A percentile compares a stretch with the other conserved stretches of the same genome.
phyloP scores from a whole-genome alignment of 2,888 invertebrate species.

The Apodemia duryi region DNA sequence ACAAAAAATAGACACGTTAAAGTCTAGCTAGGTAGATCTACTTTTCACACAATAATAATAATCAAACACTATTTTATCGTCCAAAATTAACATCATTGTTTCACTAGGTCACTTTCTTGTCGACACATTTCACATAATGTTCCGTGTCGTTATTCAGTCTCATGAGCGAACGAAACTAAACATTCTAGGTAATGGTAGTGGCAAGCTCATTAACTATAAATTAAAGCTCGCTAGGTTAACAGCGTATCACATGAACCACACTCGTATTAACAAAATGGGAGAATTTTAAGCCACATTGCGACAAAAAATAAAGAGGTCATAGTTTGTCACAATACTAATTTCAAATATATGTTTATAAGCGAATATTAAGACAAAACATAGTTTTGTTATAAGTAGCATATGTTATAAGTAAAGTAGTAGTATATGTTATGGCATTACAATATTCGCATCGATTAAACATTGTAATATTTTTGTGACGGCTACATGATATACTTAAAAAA shows the following conservation, averaged over 20 bases:
- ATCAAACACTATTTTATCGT: conserved; percentile 41
- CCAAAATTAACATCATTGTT: conserved; percentile 32
- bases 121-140: conserved; percentile 28
- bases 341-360: too few species aligned
- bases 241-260: background rate
- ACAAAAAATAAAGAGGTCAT: background rate
- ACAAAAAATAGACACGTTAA: conserved; percentile 42
- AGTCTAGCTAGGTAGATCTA: conserved; percentile 47
- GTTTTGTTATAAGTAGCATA: too few species aligned
- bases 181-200: conserved; percentile 24
- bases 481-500: too few species aligned
- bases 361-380: too few species aligned
- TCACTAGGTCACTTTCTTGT: conserved; percentile 31
- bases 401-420: too few species aligned
- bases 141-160: conserved; percentile 30
- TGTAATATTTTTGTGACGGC: too few species aligned
- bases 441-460: too few species aligned
- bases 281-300: background rate
- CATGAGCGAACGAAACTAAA: conserved; percentile 45
- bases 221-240: conserved; percentile 20
- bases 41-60: conserved; percentile 44
- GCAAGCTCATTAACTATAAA: conserved; percentile 28
- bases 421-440: too few species aligned
- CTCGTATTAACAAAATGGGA: background rate
- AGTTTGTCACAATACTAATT: conserved; percentile 13